Evolutionary conservation across 1,140 invertebrate species (phyloP).

Genomic region (Chlorops oryzae): DNA sequence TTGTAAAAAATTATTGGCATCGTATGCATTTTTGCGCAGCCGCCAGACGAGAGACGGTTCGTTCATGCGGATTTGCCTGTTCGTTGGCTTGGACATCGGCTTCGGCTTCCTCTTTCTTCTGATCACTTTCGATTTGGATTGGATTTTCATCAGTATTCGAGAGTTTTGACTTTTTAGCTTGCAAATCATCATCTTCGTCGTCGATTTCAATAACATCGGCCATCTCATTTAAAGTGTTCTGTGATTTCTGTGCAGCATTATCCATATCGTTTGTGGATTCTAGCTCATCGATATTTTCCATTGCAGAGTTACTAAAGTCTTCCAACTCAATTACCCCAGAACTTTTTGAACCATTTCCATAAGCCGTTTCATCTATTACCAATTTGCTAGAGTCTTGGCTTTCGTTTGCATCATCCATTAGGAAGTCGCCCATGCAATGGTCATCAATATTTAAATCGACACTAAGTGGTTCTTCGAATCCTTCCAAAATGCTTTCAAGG

Average conservation of each 20-base stretch:
- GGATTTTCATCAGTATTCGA: neutral
- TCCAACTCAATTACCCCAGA: neutral
- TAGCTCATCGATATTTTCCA: too few relatives aligned
- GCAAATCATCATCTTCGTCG: slow-evolving; percentile 1
- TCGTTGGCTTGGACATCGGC: neutral
- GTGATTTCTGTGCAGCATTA: neutral
- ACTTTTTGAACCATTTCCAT: neutral
- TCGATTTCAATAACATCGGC: slow-evolving; percentile 8
- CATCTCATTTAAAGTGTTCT: neutral
- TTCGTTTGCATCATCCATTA: too few relatives aligned
- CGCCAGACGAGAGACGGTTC: neutral
- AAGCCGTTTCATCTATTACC: slow-evolving; percentile 2
- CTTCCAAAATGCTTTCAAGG: too few relatives aligned
- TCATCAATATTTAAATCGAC: too few relatives aligned
- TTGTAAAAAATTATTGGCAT: slow-evolving; percentile 25
- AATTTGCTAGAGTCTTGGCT: slow-evolving; percentile 6
- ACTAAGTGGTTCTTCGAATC: too few relatives aligned
- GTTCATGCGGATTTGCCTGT: neutral
- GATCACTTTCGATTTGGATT: neutral
- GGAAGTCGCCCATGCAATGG: too few relatives aligned
- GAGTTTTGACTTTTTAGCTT: neutral
- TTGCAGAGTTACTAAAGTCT: too few relatives aligned
- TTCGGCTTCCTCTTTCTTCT: neutral
- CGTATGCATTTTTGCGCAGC: slow-evolving; percentile 2
- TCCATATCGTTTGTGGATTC: too few relatives aligned